These are phyloP conservation scores for Eonycteris spelaea DNA, from an alignment of 2,113 vertebrate genomes.

Conservation along the genomic window DNA sequence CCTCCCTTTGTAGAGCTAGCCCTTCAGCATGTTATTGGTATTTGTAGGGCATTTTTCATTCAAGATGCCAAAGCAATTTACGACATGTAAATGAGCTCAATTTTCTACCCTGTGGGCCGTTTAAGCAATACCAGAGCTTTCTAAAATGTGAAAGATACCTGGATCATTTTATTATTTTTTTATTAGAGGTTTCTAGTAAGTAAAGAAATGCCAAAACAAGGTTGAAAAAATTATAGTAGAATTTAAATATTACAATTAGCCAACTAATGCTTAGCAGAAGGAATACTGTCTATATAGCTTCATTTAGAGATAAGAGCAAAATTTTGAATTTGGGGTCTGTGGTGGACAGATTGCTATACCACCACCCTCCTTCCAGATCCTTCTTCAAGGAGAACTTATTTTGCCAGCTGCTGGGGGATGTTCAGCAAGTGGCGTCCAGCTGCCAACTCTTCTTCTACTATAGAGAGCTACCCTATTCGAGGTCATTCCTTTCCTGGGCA, in stretches of 20 bases:
- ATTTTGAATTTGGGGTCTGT: not conserved
- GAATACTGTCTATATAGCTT: not conserved
- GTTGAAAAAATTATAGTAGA: not conserved
- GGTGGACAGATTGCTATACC: not conserved
- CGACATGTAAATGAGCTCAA: not conserved
- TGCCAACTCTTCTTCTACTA: not conserved
- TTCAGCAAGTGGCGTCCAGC: not conserved
- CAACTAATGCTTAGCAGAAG: not conserved
- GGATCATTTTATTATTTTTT: not conserved
- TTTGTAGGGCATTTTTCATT: not conserved
- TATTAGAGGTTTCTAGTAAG: not conserved
- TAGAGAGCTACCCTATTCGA: not conserved
- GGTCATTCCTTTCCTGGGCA: not conserved
- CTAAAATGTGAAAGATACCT: not conserved
- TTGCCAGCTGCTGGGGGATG: not conserved
- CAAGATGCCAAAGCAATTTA: not conserved
- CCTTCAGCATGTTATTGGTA: not conserved
- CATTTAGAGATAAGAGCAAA: not conserved
- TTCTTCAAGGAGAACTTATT: not conserved
- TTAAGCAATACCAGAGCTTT: not conserved
- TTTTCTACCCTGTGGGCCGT: not conserved
- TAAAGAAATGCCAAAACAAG: not conserved
- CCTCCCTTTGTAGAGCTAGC: not conserved
- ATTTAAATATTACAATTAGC: not conserved
- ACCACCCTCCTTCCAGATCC: not conserved